Evolutionary conservation across 2,797 vertebrate genomes (phyloP).

Genomic region (Falco concolor): DNA sequence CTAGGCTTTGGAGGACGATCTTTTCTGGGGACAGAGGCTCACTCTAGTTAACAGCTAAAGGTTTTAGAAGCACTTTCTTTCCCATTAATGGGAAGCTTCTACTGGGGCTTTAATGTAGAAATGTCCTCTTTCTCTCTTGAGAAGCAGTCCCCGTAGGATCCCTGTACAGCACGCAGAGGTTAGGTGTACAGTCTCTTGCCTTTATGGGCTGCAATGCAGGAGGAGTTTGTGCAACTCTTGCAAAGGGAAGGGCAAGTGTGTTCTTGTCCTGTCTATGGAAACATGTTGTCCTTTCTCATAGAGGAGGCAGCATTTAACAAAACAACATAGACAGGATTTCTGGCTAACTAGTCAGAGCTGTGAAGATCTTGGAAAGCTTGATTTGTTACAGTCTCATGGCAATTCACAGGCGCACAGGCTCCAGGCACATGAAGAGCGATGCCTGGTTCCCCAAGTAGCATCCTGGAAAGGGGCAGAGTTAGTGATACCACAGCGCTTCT

Average conservation of each 20-base stretch:
- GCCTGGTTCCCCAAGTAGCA: neutral
- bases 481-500: accelerated
- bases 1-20: neutral
- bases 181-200: neutral
- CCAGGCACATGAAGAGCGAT: neutral
- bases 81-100: neutral
- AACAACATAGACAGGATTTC: neutral
- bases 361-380: neutral
- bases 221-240: neutral
- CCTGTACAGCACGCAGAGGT: neutral
- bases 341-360: neutral
- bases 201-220: neutral
- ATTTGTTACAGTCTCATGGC: neutral
- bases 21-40: neutral
- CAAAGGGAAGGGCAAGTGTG: neutral
- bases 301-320: neutral
- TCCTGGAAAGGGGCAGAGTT: neutral
- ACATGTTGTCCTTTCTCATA: neutral
- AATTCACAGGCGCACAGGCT: neutral
- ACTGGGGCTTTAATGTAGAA: neutral
- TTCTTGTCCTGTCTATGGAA: neutral
- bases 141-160: neutral
- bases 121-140: neutral
- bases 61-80: neutral
- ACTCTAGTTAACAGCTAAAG: neutral